These are phyloP conservation scores for Baccha elongata DNA, from an alignment of 2,888 invertebrate species.

Conservation along the genomic window DNA sequence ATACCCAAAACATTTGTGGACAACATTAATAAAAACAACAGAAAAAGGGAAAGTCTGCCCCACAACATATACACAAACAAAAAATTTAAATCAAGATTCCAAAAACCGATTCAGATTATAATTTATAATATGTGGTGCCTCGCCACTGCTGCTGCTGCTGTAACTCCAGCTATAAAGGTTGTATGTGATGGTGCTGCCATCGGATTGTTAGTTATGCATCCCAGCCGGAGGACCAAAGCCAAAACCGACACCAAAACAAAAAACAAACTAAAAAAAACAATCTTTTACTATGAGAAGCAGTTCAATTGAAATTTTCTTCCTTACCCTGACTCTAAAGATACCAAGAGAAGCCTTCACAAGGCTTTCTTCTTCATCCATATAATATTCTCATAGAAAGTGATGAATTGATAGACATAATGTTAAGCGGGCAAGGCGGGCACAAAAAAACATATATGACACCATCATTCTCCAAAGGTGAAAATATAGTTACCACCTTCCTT, in stretches of 20 bases:
- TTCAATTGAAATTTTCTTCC: constrained; percentile 60
- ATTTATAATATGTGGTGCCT: constrained; percentile 65
- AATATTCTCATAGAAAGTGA: constrained; percentile 77
- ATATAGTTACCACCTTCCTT: constrained; percentile 56
- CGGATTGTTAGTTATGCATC: constrained; percentile 61
- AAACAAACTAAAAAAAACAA: constrained; percentile 7
- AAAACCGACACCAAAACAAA: constrained; percentile 38
- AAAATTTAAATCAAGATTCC: constrained; percentile 73
- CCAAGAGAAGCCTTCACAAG: constrained; percentile 46
- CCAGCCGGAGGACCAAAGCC: constrained; percentile 61
- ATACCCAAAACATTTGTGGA: constrained; percentile 1
- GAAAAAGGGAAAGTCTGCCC: constrained; percentile 68
- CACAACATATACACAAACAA: constrained; percentile 39
- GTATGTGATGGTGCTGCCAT: constrained; percentile 13
- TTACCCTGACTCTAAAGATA: neutral
- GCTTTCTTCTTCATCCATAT: constrained; percentile 48
- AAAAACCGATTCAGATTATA: constrained; percentile 71
- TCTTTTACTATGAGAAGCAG: constrained; percentile 53
- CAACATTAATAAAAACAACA: constrained; percentile 12
- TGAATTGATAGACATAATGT: constrained; percentile 79
- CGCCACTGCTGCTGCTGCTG: constrained; percentile 12
- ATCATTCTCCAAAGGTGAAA: neutral
- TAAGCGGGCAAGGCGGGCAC: constrained; percentile 44
- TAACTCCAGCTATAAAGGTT: constrained; percentile 14
- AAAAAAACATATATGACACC: constrained; percentile 40